These are phyloP conservation scores for Schrankia costaestrigalis DNA, from an alignment of 2,888 invertebrate genomes.

Conservation along the genomic window DNA sequence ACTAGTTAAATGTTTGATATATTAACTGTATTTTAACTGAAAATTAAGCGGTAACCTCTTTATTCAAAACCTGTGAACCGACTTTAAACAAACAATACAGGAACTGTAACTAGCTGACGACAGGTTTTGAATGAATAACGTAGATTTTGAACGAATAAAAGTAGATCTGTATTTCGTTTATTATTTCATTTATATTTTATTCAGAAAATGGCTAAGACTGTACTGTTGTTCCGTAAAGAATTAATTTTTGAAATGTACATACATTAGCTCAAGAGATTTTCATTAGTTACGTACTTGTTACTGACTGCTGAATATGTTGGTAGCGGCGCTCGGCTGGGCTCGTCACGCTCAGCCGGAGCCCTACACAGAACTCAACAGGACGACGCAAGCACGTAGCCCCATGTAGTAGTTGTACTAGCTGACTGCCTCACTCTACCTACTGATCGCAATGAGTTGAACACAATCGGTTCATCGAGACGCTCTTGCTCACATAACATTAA, in stretches of 20 bases:
- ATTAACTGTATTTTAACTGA: conserved; percentile 78
- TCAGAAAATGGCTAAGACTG: conserved; percentile 60
- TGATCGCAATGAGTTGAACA: conserved; percentile 27
- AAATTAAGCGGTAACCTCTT: conserved; percentile 71
- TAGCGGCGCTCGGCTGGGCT: conserved; percentile 37
- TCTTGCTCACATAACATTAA: conserved; percentile 47
- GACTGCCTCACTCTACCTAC: conserved; percentile 49
- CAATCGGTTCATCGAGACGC: conserved; percentile 24
- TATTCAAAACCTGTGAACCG: conserved; percentile 77
- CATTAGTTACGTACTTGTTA: conserved; percentile 30
- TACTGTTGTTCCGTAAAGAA: conserved; percentile 50
- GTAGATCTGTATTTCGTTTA: conserved; percentile 58
- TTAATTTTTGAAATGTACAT: conserved; percentile 60
- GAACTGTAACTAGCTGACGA: conserved; percentile 68
- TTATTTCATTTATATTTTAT: conserved; percentile 38
- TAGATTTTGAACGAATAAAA: conserved; percentile 63
- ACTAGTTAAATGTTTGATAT: conserved; percentile 81
- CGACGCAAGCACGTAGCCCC: conserved; percentile 38
- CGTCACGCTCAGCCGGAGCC: too few species aligned
- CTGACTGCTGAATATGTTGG: conserved; percentile 33
- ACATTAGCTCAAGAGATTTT: conserved; percentile 46
- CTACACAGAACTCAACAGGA: too few species aligned
- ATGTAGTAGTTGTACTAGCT: conserved; percentile 43
- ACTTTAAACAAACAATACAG: conserved; percentile 63
- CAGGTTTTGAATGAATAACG: conserved; percentile 77